Evolutionary conservation across 2,888 invertebrate species (phyloP).

Genomic region (Dryocosmus kuriphilus): DNA sequence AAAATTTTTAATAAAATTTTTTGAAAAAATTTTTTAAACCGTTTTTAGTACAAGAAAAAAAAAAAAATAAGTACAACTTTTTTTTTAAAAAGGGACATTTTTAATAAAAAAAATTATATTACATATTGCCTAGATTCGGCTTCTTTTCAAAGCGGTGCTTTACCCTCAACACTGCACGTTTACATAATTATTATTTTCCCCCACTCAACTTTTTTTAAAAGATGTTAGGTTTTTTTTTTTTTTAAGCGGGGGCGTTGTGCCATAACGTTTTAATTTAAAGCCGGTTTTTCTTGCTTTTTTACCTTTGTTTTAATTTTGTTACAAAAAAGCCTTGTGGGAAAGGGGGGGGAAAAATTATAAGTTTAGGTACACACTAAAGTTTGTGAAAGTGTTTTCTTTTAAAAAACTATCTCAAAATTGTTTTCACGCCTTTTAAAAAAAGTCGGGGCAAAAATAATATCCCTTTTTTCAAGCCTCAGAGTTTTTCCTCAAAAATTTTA

Average conservation of each 20-base stretch:
- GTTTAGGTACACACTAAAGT: slow-evolving; percentile 9
- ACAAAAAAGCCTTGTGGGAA: slow-evolving; percentile 12
- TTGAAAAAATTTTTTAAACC: too few relatives aligned
- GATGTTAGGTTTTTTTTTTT: background rate
- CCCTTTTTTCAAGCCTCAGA: background rate
- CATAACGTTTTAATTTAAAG: background rate
- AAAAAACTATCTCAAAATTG: background rate
- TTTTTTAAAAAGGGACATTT: background rate
- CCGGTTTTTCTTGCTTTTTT: slow-evolving; percentile 12
- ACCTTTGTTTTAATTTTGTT: background rate
- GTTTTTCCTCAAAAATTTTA: background rate
- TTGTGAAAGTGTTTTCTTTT: slow-evolving; percentile 2
- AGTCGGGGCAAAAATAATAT: slow-evolving; percentile 4
- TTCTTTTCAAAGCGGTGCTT: background rate
- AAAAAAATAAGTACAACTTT: too few relatives aligned
- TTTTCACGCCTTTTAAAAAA: slow-evolving; percentile 12
- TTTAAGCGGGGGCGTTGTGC: background rate
- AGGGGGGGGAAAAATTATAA: slow-evolving; percentile 12
- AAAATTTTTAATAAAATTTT: too few relatives aligned
- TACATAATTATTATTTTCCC: background rate
- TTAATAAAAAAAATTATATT: too few relatives aligned
- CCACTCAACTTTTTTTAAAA: background rate
- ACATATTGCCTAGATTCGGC: too few relatives aligned
- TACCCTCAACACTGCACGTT: background rate
- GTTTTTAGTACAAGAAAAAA: too few relatives aligned